phyloP scores from a whole-genome alignment of 2,888 invertebrate species.

The Agrilus biguttatus region DNA sequence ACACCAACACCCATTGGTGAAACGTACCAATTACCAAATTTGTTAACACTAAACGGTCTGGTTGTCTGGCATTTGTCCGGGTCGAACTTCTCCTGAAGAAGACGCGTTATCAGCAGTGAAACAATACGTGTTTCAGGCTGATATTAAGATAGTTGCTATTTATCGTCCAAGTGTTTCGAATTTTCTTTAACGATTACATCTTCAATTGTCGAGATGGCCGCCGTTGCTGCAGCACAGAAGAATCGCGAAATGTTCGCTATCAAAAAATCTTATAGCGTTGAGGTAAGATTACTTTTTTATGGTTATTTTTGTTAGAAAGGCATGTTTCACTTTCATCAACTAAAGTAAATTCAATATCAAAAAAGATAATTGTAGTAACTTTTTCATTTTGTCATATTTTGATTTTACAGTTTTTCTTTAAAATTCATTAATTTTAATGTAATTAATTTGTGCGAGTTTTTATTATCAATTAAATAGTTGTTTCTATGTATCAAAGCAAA shows the following conservation, averaged over 20 bases:
- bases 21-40: conserved; percentile 14
- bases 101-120: conserved; percentile 31
- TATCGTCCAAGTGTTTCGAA: conserved; percentile 2
- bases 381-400: too few species aligned
- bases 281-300: conserved; percentile 50
- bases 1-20: conserved; percentile 25
- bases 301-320: not conserved
- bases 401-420: too few species aligned
- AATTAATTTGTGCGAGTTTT: too few species aligned
- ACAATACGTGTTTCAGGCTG: conserved; percentile 27
- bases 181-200: conserved; percentile 4
- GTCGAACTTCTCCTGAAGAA: conserved; percentile 9
- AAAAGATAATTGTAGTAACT: too few species aligned
- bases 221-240: conserved; percentile 84
- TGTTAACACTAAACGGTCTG: too few species aligned
- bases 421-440: too few species aligned
- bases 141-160: conserved; percentile 8
- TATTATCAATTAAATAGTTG: too few species aligned
- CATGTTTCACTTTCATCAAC: too few species aligned
- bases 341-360: too few species aligned
- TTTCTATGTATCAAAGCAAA: too few species aligned
- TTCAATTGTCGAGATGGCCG: conserved; percentile 43
- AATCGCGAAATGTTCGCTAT: conserved; percentile 94
- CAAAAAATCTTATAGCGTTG: conserved; percentile 94
- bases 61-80: conserved; percentile 21